These are phyloP conservation scores for Megastigmus dorsalis DNA, from an alignment of 2,888 invertebrate genomes.

Conservation along the genomic window DNA sequence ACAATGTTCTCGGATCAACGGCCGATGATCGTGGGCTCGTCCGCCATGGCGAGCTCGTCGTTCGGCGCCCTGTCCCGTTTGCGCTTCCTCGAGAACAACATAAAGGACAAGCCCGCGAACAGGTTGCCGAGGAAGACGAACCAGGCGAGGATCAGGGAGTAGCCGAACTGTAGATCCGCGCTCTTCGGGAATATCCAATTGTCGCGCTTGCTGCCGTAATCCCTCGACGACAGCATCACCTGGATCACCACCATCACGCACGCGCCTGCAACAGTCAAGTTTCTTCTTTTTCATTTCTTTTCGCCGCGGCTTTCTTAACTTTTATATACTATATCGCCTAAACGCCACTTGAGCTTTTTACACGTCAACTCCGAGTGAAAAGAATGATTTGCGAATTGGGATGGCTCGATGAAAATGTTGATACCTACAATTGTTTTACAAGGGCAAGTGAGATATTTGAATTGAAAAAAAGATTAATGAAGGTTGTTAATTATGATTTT, in stretches of 20 bases:
- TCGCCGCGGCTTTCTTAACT: too few species aligned
- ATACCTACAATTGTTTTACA: too few species aligned
- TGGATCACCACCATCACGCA: slow-evolving; percentile 89
- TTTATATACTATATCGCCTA: too few species aligned
- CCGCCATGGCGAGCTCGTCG: slow-evolving; percentile 89
- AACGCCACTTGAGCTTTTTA: too few species aligned
- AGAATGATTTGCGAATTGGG: too few species aligned
- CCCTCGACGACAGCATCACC: slow-evolving; percentile 84
- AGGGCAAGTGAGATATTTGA: too few species aligned
- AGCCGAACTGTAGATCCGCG: slow-evolving; percentile 82
- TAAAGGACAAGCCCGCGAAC: slow-evolving; percentile 82
- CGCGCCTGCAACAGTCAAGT: slow-evolving; percentile 78
- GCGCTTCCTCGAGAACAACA: slow-evolving; percentile 88
- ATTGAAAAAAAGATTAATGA: too few species aligned
- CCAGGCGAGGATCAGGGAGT: slow-evolving; percentile 86
- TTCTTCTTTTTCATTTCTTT: too few species aligned
- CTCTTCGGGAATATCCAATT: slow-evolving; percentile 81
- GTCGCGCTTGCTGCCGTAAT: slow-evolving; percentile 82
- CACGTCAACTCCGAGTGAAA: too few species aligned
- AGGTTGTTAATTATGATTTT: too few species aligned
- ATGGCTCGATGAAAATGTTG: too few species aligned
- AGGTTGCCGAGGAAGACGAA: slow-evolving; percentile 84
- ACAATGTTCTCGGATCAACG: too few species aligned
- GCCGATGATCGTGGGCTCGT: slow-evolving; percentile 87
- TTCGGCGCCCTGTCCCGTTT: slow-evolving; percentile 89